These are phyloP conservation scores for Mustelus asterias DNA, from an alignment of 2,113 vertebrate genomes.

Conservation along the genomic window DNA sequence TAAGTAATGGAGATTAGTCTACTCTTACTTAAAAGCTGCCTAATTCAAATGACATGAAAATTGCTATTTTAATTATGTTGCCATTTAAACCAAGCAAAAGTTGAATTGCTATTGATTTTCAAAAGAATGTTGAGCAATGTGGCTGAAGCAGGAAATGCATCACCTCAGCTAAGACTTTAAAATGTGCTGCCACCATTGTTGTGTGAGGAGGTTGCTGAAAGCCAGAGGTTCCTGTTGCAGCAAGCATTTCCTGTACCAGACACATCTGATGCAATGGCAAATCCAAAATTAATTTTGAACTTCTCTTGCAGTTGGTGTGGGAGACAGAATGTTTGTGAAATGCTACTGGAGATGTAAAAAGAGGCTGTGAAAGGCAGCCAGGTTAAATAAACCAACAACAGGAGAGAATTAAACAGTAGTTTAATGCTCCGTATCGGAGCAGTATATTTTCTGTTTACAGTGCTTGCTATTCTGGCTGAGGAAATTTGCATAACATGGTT, in stretches of 20 bases:
- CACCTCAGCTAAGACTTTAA: not conserved
- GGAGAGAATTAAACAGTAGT: not conserved
- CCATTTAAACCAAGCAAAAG: not conserved
- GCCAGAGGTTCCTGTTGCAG: not conserved
- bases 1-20: not conserved
- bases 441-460: not conserved
- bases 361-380: not conserved
- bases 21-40: not conserved
- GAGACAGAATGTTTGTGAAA: not conserved
- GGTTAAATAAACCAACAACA: not conserved
- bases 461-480: not conserved
- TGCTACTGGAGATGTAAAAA: not conserved
- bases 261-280: not conserved
- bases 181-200: not conserved
- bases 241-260: constrained; percentile 22
- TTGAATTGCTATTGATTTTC: not conserved
- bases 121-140: not conserved
- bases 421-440: not conserved
- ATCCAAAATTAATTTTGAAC: not conserved
- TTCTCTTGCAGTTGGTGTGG: not conserved
- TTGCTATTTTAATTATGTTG: not conserved
- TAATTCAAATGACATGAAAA: not conserved
- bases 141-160: not conserved
- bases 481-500: not conserved
- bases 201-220: not conserved